These are phyloP conservation scores for Euclidia mi DNA, from an alignment of 2,888 invertebrate species.

Conservation along the genomic window DNA sequence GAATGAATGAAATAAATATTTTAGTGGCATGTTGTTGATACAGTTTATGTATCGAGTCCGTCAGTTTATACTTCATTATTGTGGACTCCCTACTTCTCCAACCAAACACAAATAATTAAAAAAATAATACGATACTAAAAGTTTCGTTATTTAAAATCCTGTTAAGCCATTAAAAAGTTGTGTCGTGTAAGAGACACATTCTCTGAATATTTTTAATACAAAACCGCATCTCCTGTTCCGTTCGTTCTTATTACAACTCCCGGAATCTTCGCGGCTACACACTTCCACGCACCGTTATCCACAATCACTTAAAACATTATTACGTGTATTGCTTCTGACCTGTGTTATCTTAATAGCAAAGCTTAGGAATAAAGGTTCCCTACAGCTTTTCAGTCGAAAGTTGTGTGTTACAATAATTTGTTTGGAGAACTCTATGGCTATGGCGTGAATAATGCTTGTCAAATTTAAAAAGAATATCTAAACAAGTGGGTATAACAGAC, in stretches of 20 bases:
- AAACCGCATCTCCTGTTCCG: slow-evolving; percentile 27
- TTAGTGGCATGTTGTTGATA: no score
- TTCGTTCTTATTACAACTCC: slow-evolving; percentile 23
- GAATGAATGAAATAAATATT: no score
- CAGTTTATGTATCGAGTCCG: no score
- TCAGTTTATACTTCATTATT: no score
- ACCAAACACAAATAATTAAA: no score
- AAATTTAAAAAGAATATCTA: no score
- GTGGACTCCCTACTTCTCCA: no score
- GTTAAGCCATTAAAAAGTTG: slow-evolving; percentile 4
- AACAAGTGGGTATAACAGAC: no score
- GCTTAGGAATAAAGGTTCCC: neutral
- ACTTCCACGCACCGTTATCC: slow-evolving; percentile 30
- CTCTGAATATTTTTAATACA: slow-evolving; percentile 31
- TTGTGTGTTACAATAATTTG: neutral
- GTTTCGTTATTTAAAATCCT: no score
- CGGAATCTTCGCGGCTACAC: slow-evolving; percentile 12
- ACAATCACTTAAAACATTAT: slow-evolving; percentile 47
- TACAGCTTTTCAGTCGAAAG: neutral
- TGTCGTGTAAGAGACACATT: slow-evolving; percentile 15
- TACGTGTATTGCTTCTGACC: slow-evolving; percentile 10
- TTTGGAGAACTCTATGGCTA: no score
- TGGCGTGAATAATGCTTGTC: no score
- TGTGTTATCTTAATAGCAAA: slow-evolving; percentile 18
- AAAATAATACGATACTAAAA: no score